Evolutionary conservation across 2,888 invertebrate species (phyloP).

Genomic region (Balanococcus diminutus): DNA sequence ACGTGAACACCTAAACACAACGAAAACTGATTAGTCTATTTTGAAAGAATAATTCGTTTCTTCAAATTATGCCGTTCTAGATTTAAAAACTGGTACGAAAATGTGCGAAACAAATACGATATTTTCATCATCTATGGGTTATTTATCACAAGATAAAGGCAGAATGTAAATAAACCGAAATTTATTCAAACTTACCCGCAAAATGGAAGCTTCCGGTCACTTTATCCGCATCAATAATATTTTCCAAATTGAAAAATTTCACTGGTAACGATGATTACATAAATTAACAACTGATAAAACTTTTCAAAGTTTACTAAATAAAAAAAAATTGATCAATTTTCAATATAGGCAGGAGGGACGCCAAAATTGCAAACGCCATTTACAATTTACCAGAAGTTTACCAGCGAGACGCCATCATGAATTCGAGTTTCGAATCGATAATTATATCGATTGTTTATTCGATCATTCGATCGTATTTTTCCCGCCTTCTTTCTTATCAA

Average conservation of each 20-base stretch:
- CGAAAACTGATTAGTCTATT: too few species aligned
- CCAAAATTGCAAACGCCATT: too few species aligned
- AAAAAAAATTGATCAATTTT: not conserved
- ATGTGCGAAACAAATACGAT: not conserved
- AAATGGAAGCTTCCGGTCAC: not conserved
- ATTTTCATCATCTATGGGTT: not conserved
- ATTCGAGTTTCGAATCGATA: too few species aligned
- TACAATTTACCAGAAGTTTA: too few species aligned
- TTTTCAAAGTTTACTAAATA: not conserved
- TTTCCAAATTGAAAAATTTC: not conserved
- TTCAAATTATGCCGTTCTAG: too few species aligned
- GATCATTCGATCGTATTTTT: too few species aligned
- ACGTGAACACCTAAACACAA: not conserved
- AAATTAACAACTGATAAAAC: conserved; percentile 2
- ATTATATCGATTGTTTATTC: too few species aligned
- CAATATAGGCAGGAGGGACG: too few species aligned
- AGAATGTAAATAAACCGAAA: not conserved
- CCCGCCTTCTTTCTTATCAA: too few species aligned
- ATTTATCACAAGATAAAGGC: too few species aligned
- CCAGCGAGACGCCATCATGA: too few species aligned
- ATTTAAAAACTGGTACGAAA: not conserved
- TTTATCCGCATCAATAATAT: not conserved
- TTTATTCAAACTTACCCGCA: not conserved
- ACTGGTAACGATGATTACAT: not conserved
- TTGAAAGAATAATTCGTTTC: too few species aligned